Conservation (phyloP, 2,113 vertebrate species). For the Brachyhypopomus occidentalis region DNA sequence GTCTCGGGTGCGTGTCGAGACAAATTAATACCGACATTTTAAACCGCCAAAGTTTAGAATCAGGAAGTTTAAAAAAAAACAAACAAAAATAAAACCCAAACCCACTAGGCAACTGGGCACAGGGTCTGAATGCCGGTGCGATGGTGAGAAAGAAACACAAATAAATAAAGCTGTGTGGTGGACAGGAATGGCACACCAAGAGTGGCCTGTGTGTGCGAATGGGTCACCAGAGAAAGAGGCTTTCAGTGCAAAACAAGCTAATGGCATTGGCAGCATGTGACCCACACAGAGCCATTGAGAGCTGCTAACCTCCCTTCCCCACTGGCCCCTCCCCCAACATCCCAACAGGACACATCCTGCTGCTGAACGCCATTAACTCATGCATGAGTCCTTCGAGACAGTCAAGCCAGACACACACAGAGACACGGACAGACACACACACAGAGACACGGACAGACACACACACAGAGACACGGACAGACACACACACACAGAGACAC, state of each 20-base stretch:
- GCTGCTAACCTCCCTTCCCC: slow-evolving; percentile 39
- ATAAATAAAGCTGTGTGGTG: slow-evolving; percentile 13
- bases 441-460: slow-evolving; percentile 26
- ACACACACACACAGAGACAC: slow-evolving; percentile 46
- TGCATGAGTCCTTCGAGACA: slow-evolving; percentile 53
- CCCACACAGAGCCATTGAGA: slow-evolving; percentile 36
- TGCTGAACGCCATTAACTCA: slow-evolving; percentile 56
- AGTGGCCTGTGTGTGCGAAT: slow-evolving; percentile 47
- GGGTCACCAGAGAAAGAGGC: slow-evolving; percentile 54
- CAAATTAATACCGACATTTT: slow-evolving; percentile 47
- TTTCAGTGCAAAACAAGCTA: slow-evolving; percentile 54
- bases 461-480: slow-evolving; percentile 15
- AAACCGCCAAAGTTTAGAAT: slow-evolving; percentile 33
- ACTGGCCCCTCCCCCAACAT: slow-evolving; percentile 45
- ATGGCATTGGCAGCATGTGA: slow-evolving; percentile 54
- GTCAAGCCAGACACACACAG: slow-evolving; percentile 22
- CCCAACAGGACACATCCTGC: slow-evolving; percentile 58
- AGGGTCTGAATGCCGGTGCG: neutral
- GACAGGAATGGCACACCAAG: slow-evolving; percentile 27
- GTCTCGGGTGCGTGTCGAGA: slow-evolving; percentile 33
- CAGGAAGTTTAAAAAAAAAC: slow-evolving; percentile 18
- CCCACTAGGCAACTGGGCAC: too few relatives aligned
- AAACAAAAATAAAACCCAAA: neutral
- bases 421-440: neutral
- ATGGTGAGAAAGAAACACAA: neutral